Conservation (phyloP, 2,888 invertebrate species). For the Torymus auratus region DNA sequence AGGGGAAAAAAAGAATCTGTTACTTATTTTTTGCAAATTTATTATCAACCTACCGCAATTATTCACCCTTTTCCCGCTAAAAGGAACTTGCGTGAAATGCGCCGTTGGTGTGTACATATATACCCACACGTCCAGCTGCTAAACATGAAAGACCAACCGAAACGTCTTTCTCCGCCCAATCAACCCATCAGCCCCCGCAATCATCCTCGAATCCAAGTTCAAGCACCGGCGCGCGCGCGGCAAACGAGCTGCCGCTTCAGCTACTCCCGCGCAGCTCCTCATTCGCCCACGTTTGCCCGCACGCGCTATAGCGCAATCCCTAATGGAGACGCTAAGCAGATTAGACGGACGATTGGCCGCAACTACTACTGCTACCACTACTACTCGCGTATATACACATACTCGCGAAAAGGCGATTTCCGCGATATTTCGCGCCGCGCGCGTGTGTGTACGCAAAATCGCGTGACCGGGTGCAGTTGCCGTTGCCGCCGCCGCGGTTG, state of each 20-base stretch:
- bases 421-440: conserved; percentile 19
- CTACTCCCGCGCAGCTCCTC: too few species aligned
- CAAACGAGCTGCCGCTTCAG: conserved; percentile 10
- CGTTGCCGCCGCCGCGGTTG: neutral
- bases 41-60: too few species aligned
- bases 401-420: conserved; percentile 18
- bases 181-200: too few species aligned
- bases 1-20: too few species aligned
- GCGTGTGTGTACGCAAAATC: conserved; percentile 30
- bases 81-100: too few species aligned
- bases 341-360: conserved; percentile 60
- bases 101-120: too few species aligned
- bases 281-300: conserved; percentile 46
- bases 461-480: conserved; percentile 30
- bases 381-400: neutral
- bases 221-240: conserved; percentile 52
- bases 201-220: too few species aligned
- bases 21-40: too few species aligned
- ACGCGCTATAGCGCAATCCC: conserved; percentile 60
- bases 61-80: too few species aligned
- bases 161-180: too few species aligned
- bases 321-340: conserved; percentile 67
- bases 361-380: neutral
- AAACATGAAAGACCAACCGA: too few species aligned
- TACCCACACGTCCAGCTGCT: too few species aligned